Evolutionary conservation across 2,888 invertebrate species (phyloP).

Genomic region (Bellardia bayeri): DNA sequence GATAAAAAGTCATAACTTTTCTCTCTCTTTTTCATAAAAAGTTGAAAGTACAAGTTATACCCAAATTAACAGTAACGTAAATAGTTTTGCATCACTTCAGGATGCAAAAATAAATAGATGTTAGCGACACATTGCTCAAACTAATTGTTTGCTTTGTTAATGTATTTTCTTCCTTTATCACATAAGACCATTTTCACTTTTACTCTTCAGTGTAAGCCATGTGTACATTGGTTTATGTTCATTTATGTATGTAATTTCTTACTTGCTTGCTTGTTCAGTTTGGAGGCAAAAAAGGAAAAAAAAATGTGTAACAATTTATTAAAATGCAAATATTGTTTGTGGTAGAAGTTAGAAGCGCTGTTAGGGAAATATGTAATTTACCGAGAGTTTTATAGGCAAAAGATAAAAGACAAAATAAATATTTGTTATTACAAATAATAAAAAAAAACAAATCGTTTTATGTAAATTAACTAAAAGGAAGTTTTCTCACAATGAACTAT

Average conservation of each 20-base stretch:
- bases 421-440: slow-evolving; percentile 59
- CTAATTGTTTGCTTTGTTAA: too few relatives aligned
- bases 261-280: slow-evolving; percentile 49
- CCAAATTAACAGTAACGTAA: too few relatives aligned
- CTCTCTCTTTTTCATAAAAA: too few relatives aligned
- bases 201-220: background rate
- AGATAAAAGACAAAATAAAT: slow-evolving; percentile 49
- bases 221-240: slow-evolving; percentile 48
- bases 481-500: slow-evolving; percentile 31
- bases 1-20: too few relatives aligned
- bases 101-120: too few relatives aligned
- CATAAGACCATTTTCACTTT: background rate
- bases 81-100: too few relatives aligned
- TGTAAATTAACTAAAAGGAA: slow-evolving; percentile 42
- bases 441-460: slow-evolving; percentile 46
- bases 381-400: slow-evolving; percentile 47
- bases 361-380: slow-evolving; percentile 57
- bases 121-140: too few relatives aligned
- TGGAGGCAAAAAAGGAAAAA: background rate
- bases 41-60: too few relatives aligned
- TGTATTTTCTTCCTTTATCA: too few relatives aligned
- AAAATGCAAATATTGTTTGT: slow-evolving; percentile 67
- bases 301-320: slow-evolving; percentile 8
- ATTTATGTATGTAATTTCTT: slow-evolving; percentile 37
- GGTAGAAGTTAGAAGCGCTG: slow-evolving; percentile 54